phyloP scores from a whole-genome alignment of 2,888 invertebrate species.

The Orthosia gracilis region DNA sequence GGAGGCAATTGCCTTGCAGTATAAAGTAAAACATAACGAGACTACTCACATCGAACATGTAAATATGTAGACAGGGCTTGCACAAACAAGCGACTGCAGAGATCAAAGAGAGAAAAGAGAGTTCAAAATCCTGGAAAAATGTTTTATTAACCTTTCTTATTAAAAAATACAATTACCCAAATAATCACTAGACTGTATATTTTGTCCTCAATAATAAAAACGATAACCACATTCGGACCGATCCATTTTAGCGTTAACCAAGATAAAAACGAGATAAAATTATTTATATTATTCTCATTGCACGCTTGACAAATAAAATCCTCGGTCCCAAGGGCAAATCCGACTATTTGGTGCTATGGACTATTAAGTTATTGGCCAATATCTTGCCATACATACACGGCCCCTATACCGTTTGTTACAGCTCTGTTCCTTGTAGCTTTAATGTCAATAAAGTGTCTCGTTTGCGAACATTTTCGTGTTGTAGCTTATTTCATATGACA shows the following conservation, averaged over 20 bases:
- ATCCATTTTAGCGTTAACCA: conserved; percentile 8
- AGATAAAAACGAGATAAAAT: conserved; percentile 36
- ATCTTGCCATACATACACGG: conserved; percentile 40
- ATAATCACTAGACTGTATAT: conserved; percentile 11
- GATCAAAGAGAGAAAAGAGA: no score
- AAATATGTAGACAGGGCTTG: background rate
- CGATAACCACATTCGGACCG: background rate
- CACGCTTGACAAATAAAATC: conserved; percentile 52
- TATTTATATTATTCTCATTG: conserved; percentile 45
- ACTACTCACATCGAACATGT: background rate
- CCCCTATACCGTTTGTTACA: conserved; percentile 31
- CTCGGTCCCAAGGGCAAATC: conserved; percentile 39
- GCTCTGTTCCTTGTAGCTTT: conserved; percentile 38
- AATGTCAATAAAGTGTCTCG: conserved; percentile 59
- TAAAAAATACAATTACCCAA: conserved; percentile 1
- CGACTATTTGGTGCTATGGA: conserved; percentile 52
- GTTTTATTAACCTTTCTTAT: background rate
- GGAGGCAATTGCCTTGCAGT: background rate
- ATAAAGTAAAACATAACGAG: background rate
- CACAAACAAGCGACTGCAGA: no score
- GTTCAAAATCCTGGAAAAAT: background rate
- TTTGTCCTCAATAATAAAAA: conserved; percentile 15
- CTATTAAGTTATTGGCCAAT: conserved; percentile 49
- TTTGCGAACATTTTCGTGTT: conserved; percentile 32
- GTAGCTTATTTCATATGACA: conserved; percentile 33